These are phyloP conservation scores for Parnassius mnemosyne DNA, from an alignment of 2,888 invertebrate genomes.

Conservation along the genomic window DNA sequence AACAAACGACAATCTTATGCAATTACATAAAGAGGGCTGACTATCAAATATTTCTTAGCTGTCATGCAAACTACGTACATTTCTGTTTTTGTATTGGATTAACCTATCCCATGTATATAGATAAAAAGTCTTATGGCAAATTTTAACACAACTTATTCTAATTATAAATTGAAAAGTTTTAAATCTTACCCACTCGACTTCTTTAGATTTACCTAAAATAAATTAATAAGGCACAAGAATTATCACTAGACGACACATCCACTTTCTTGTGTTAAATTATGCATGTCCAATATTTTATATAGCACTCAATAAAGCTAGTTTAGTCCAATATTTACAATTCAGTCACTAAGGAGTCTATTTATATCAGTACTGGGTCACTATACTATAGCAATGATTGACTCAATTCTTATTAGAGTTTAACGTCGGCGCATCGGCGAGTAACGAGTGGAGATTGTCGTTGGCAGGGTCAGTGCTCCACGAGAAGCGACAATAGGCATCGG, in stretches of 20 bases:
- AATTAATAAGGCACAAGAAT: constrained; percentile 80
- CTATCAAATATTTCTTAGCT: not conserved
- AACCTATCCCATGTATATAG: constrained; percentile 8
- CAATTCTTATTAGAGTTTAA: constrained; percentile 62
- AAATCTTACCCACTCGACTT: constrained; percentile 70
- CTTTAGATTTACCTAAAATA: constrained; percentile 74
- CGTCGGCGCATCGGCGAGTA: constrained; percentile 61
- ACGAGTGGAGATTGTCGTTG: constrained; percentile 69
- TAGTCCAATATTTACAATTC: constrained; percentile 63
- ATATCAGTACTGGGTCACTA: constrained; percentile 54
- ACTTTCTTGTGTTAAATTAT: constrained; percentile 56
- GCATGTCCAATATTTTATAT: constrained; percentile 57
- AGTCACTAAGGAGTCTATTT: constrained; percentile 53
- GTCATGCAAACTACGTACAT: not conserved
- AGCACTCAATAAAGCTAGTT: constrained; percentile 63
- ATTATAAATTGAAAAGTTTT: constrained; percentile 6
- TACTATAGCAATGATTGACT: constrained; percentile 44
- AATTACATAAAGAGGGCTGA: not conserved
- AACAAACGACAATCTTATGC: constrained; percentile 10
- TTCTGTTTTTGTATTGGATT: not conserved
- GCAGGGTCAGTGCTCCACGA: constrained; percentile 75
- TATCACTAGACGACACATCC: constrained; percentile 75
- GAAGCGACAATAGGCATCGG: constrained; percentile 75
- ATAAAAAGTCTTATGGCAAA: constrained; percentile 2
- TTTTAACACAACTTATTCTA: constrained; percentile 11